A percentile compares a stretch with the other conserved stretches of the same genome.
Conservation (phyloP, 2,888 invertebrate species). For the Chymomyza amoena region DNA sequence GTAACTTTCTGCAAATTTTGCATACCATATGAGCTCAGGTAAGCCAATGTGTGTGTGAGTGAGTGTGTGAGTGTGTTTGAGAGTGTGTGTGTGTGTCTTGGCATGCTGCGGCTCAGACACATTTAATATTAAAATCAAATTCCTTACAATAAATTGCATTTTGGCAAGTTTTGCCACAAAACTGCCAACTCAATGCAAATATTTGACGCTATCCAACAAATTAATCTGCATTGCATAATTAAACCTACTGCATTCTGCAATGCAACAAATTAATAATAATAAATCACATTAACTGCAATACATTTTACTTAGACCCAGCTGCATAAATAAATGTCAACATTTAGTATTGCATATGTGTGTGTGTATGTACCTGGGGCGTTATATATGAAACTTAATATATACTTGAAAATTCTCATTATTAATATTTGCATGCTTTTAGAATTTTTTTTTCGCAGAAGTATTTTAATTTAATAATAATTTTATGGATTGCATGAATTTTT, state of each 20-base stretch:
- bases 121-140: slow-evolving; percentile 65
- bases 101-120: slow-evolving; percentile 26
- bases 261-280: slow-evolving; percentile 56
- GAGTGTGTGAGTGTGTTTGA: not conserved
- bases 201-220: slow-evolving; percentile 29
- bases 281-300: slow-evolving; percentile 59
- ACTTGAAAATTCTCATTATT: too few relatives aligned
- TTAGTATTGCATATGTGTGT: slow-evolving; percentile 13
- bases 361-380: slow-evolving; percentile 1
- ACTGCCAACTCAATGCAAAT: slow-evolving; percentile 38
- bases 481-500: too few relatives aligned
- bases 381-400: not conserved
- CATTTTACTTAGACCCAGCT: slow-evolving; percentile 8
- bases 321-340: slow-evolving; percentile 36
- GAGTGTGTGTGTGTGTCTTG: not conserved
- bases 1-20: not conserved
- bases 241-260: slow-evolving; percentile 12
- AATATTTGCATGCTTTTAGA: too few relatives aligned
- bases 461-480: too few relatives aligned
- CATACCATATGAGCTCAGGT: not conserved
- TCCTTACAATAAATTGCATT: slow-evolving; percentile 43
- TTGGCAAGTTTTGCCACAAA: slow-evolving; percentile 12
- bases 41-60: too few relatives aligned
- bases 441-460: too few relatives aligned
- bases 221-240: slow-evolving; percentile 20